Percentiles rank a stretch among this genome's conserved stretches.
Evolutionary conservation across 2,888 invertebrate genomes (phyloP).

Genomic region (Cenopis cana): DNA sequence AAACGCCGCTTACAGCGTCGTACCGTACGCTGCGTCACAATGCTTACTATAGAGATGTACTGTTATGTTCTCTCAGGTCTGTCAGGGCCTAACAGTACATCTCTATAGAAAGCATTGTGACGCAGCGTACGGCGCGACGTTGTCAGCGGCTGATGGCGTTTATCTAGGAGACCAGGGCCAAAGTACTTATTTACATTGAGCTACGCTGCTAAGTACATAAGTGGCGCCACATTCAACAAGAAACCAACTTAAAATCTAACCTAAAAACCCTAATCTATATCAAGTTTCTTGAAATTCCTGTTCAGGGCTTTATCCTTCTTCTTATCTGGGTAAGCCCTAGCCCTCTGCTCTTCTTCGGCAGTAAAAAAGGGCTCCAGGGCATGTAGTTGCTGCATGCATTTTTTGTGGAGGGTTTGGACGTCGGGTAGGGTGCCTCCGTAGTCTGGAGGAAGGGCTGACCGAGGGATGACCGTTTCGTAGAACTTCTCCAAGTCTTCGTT

Average conservation of each 20-base stretch:
- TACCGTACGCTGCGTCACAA: no score
- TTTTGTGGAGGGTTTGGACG: conserved; percentile 73
- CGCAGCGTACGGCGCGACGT: no score
- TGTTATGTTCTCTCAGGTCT: no score
- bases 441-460: conserved; percentile 85
- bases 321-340: conserved; percentile 72
- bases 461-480: conserved; percentile 83
- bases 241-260: not conserved
- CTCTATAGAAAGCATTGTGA: no score
- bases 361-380: conserved; percentile 70
- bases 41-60: no score
- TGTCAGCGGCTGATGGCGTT: no score
- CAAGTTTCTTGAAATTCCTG: conserved; percentile 89
- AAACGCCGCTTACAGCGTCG: not conserved
- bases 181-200: not conserved
- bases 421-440: conserved; percentile 86
- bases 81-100: no score
- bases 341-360: conserved; percentile 75
- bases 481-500: conserved; percentile 84
- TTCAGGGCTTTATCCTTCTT: conserved; percentile 85
- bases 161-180: no score
- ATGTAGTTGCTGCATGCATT: conserved; percentile 71
- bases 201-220: not conserved
- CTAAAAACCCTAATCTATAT: conserved; percentile 85
- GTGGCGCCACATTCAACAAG: not conserved